Evolutionary conservation across 2,888 invertebrate species (phyloP).

Genomic region (Invenusta paracnida): DNA sequence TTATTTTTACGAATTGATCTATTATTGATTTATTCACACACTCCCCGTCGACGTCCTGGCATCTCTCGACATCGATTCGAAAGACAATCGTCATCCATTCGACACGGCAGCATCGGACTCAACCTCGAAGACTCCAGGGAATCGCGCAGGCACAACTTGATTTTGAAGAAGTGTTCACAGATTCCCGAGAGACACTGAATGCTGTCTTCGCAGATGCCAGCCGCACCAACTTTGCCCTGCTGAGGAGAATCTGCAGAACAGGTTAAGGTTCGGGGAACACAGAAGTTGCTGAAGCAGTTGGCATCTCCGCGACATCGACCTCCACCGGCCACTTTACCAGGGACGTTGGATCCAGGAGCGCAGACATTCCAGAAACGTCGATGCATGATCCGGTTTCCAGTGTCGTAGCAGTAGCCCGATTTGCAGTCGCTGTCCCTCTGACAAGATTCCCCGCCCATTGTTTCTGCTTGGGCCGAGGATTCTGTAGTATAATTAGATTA

Average conservation of each 20-base stretch:
- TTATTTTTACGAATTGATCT: too few species aligned
- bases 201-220: neutral
- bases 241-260: neutral
- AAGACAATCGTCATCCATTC: neutral
- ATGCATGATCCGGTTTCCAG: neutral
- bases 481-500: neutral
- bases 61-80: neutral
- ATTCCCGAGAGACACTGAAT: neutral
- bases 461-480: neutral
- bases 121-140: neutral
- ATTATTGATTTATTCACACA: too few species aligned
- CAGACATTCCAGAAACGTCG: neutral
- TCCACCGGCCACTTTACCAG: constrained; percentile 4
- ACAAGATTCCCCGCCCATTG: neutral
- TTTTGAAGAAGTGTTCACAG: neutral
- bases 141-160: neutral
- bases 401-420: neutral
- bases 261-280: neutral
- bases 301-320: neutral
- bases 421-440: neutral
- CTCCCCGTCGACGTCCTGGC: neutral
- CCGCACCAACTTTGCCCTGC: neutral
- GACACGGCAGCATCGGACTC: neutral
- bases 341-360: neutral
- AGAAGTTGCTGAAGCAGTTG: neutral